Evolutionary conservation across 2,888 invertebrate genomes (phyloP), one percentile per base, ranked within the genome.

Genomic region (Sminthurides aquaticus): DNA sequence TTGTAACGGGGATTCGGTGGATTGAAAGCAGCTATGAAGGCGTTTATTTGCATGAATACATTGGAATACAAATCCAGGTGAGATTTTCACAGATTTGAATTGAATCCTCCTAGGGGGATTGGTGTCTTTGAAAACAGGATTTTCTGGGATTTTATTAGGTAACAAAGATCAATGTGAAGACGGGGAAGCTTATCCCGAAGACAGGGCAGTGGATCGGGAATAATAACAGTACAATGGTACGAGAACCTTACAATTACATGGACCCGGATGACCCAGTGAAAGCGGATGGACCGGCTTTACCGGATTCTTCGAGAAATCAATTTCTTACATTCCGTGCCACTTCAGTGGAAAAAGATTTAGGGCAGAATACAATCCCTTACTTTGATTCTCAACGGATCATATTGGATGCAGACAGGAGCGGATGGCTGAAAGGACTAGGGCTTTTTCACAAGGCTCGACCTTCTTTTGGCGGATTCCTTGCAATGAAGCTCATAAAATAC

Each of bases 351-450:
- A 84, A 84, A 24, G 91, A 91, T 79, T 90, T 85, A 0, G 89
- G 87, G 0, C 91, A 91, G 80, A 87, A 85, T 70, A 90, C 90
- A 0, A 86, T 91, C 64, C 91, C 91, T 0, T 91, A 87, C 77
- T 77, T 91, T 22, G 91, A 91, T 77, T 83, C 86, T 70, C 91
- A 91, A 77, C 84, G 86, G 11, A 85, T 90, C 0, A 79, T 82
- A 66, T 85, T 89, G 0, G 78, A 79, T 67, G 86, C 88, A 0
- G 83, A 87, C 0, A 83, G 86, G 1, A 52, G 52, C 20, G 52
- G 20, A 5, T 84, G 90, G 24, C 77, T 89, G 0, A 82, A 86
- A 55, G 91, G 91, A 0, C 85, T 89, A 1, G 91, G 91, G 0
- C 79, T 91, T 60, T 86, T 86, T 76, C 89, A 90, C 79, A 89